phyloP scores from a whole-genome alignment of 2,113 vertebrate species.

The Podarcis cretensis region DNA sequence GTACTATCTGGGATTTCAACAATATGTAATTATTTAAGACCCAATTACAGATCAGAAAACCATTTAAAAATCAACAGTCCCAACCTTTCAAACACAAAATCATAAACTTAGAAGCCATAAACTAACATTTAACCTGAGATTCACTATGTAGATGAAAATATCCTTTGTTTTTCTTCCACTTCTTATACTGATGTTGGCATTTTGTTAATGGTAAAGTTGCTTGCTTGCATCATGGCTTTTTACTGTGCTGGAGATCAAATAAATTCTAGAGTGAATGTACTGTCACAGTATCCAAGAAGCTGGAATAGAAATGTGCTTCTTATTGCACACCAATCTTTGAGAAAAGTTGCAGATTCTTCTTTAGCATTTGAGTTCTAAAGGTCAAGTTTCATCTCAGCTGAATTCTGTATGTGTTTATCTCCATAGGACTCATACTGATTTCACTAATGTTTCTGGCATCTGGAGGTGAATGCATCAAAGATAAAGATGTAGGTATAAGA shows the following conservation, averaged over 20 bases:
- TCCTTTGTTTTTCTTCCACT: constrained; percentile 56
- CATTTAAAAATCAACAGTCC: constrained; percentile 55
- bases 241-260: constrained; percentile 56
- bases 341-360: constrained; percentile 60
- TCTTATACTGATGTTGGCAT: constrained; percentile 49
- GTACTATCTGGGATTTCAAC: constrained; percentile 44
- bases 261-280: constrained; percentile 65
- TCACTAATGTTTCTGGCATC: constrained; percentile 74
- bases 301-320: constrained; percentile 75
- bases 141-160: constrained; percentile 69
- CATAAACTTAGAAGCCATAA: constrained; percentile 61
- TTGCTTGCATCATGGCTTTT: constrained; percentile 78
- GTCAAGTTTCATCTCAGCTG: constrained; percentile 76
- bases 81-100: constrained; percentile 55
- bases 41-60: constrained; percentile 52
- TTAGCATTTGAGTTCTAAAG: constrained; percentile 48
- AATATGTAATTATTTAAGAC: constrained; percentile 49
- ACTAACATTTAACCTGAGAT: constrained; percentile 82
- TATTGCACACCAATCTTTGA: constrained; percentile 78
- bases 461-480: constrained; percentile 81
- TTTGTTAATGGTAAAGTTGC: constrained; percentile 53
- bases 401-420: constrained; percentile 85
- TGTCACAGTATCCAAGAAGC: constrained; percentile 79
- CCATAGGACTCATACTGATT: constrained; percentile 85
- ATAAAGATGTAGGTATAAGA: constrained; percentile 78